Percentiles rank a stretch among this genome's conserved stretches.
These are phyloP conservation scores for Aphelocoma californica DNA, from an alignment of 2,797 vertebrate genomes.

Conservation along the genomic window DNA sequence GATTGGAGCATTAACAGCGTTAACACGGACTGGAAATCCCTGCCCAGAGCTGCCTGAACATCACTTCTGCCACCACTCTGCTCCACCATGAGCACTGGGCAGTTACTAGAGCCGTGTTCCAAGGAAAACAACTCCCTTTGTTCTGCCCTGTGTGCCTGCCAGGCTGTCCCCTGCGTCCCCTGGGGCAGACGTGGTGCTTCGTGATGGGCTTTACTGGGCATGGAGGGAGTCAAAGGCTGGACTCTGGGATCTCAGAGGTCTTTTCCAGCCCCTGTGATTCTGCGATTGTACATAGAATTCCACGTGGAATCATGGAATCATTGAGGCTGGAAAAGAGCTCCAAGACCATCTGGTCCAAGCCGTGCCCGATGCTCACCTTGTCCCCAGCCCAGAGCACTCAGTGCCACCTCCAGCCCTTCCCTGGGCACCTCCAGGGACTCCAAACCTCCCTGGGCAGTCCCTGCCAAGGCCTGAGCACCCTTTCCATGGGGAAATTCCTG, in stretches of 20 bases:
- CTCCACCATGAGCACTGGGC: not conserved
- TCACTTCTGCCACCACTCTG: not conserved
- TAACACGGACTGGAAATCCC: not conserved
- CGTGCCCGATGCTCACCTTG: accelerated
- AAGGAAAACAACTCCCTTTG: not conserved
- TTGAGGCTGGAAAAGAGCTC: not conserved
- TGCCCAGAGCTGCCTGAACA: not conserved
- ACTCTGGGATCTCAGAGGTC: not conserved
- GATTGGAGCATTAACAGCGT: not conserved
- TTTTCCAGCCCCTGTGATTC: not conserved
- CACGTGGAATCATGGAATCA: not conserved
- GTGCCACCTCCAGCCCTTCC: accelerated
- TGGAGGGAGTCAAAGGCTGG: not conserved
- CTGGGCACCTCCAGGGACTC: not conserved
- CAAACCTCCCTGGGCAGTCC: not conserved
- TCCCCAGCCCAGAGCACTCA: not conserved
- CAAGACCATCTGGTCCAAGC: accelerated
- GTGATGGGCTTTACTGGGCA: accelerated
- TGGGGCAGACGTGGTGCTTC: accelerated
- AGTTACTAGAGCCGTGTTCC: not conserved
- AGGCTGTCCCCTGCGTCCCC: not conserved
- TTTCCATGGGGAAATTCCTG: too few relatives aligned
- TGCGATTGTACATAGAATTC: not conserved
- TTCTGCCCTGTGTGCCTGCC: not conserved
- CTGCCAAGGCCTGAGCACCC: not conserved